These are phyloP conservation scores for Pollimyrus isidori DNA, from an alignment of 2,113 vertebrate genomes.

Conservation along the genomic window DNA sequence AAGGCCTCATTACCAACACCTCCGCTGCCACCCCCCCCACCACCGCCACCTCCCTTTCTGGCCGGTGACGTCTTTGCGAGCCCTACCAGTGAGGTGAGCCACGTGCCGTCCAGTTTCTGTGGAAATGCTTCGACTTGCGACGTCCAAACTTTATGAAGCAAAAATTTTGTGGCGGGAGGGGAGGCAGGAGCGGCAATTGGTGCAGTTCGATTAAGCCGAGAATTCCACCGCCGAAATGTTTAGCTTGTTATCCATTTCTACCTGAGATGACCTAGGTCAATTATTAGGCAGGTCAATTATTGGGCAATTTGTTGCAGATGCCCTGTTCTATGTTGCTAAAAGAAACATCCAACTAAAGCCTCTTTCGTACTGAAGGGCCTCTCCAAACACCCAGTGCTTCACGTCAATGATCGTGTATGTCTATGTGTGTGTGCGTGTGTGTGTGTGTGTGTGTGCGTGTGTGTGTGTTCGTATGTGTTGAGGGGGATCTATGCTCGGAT, in stretches of 20 bases:
- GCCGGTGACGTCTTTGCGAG: background rate
- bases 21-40: conserved; percentile 24
- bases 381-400: background rate
- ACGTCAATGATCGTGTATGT: background rate
- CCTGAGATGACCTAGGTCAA: background rate
- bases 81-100: background rate
- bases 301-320: background rate
- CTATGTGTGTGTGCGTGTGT: no score
- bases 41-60: conserved; percentile 15
- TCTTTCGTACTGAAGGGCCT: background rate
- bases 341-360: background rate
- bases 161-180: background rate
- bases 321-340: background rate
- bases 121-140: background rate
- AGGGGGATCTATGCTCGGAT: background rate
- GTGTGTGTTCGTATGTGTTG: background rate
- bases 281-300: no score
- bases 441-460: background rate
- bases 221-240: background rate
- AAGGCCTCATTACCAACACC: conserved; percentile 57
- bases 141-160: background rate
- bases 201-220: background rate
- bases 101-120: background rate
- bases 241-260: background rate
- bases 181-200: background rate